phyloP scores from a whole-genome alignment of 1,140 invertebrate species.

The Pentalonia nigronervosa region DNA sequence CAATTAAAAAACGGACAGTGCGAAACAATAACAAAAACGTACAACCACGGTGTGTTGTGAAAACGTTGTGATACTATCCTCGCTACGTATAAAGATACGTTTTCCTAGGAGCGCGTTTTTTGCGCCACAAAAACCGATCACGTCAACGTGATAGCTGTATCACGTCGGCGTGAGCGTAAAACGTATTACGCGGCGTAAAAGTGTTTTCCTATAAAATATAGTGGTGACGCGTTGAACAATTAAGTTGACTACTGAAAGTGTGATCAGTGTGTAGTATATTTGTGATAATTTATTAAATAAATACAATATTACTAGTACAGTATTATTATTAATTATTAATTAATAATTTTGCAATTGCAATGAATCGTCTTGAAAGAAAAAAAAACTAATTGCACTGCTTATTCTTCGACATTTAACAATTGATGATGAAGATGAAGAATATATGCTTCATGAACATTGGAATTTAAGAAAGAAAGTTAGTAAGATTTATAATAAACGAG shows the following conservation, averaged over 20 bases:
- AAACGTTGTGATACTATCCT: no score
- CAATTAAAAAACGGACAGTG: no score
- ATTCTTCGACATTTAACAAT: no score
- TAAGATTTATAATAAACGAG: no score
- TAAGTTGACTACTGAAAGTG: slow-evolving; percentile 37
- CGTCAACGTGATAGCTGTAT: slow-evolving; percentile 3
- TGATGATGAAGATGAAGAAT: no score
- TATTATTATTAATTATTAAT: slow-evolving; percentile 13
- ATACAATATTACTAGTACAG: neutral
- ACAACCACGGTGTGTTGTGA: no score
- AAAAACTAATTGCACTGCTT: no score
- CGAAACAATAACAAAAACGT: no score
- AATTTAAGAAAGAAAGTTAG: no score
- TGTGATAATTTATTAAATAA: neutral
- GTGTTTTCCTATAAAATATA: slow-evolving; percentile 30
- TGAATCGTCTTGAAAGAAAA: no score
- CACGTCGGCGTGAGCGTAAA: slow-evolving; percentile 42
- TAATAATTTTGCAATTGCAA: no score
- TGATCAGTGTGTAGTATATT: slow-evolving; percentile 31
- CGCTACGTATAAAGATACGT: slow-evolving; percentile 35
- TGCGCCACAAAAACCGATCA: neutral
- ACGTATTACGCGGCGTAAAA: slow-evolving; percentile 40
- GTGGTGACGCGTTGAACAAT: slow-evolving; percentile 24
- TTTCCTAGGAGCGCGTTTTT: slow-evolving; percentile 41
- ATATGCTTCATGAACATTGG: no score